A percentile compares a stretch with the other conserved stretches of the same genome.
Evolutionary conservation across 2,888 invertebrate genomes (phyloP).

Genomic region (Sacculina carcini): DNA sequence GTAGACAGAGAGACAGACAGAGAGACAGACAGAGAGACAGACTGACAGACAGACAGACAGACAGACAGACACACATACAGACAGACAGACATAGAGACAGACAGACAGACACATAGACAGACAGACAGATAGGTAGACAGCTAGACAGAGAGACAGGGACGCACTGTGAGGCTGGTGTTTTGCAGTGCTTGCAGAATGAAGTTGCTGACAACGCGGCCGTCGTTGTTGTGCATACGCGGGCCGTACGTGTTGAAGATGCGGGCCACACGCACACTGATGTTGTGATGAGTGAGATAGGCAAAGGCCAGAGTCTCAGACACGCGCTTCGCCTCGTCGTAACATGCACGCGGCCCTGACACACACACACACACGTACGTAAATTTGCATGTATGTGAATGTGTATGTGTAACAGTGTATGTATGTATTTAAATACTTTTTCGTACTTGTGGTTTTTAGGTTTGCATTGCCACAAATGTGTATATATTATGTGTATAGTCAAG

Average conservation of each 20-base stretch:
- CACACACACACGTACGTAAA: not conserved
- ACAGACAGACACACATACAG: not conserved
- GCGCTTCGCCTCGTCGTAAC: constrained; percentile 98
- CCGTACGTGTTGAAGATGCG: constrained; percentile 98
- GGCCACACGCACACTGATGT: constrained; percentile 55
- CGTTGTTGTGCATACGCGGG: constrained; percentile 95
- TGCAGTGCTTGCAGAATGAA: constrained; percentile 90
- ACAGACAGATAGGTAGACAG: not conserved
- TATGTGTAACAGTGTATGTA: too few relatives aligned
- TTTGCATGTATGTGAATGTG: constrained; percentile 2
- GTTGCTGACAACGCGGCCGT: constrained; percentile 94
- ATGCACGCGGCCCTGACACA: constrained; percentile 54
- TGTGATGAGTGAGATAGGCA: constrained; percentile 92
- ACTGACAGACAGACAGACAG: not conserved
- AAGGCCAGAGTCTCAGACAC: constrained; percentile 87
- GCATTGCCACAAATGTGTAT: not conserved
- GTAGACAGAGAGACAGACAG: not conserved
- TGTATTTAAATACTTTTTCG: not conserved
- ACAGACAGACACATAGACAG: not conserved
- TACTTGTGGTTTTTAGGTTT: not conserved
- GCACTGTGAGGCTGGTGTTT: constrained; percentile 75
- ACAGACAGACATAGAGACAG: not conserved
- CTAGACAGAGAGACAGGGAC: constrained; percentile 15
- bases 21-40: not conserved
- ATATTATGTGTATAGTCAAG: too few relatives aligned